Conservation (phyloP, 2,797 vertebrate genomes). For the Malacoctenus gilli region DNA sequence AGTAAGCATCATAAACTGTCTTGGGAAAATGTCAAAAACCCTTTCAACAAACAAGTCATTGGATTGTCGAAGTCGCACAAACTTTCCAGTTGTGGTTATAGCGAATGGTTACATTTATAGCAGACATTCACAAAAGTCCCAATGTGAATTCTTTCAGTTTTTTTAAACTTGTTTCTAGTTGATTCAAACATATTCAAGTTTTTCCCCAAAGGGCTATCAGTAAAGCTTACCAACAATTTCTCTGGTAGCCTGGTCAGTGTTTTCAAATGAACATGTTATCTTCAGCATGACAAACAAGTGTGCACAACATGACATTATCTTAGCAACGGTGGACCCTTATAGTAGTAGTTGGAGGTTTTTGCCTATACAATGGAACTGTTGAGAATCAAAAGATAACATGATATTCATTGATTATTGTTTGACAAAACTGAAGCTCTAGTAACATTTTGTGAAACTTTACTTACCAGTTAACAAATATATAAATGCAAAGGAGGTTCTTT, state of each 20-base stretch:
- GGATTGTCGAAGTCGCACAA: neutral
- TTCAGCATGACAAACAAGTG: neutral
- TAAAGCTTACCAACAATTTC: neutral
- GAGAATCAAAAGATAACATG: neutral
- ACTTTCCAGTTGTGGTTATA: slow-evolving; percentile 15
- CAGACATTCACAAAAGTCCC: neutral
- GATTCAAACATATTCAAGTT: neutral
- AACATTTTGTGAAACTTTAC: too few relatives aligned
- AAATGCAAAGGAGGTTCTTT: too few relatives aligned
- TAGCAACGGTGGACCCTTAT: neutral
- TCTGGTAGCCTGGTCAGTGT: neutral
- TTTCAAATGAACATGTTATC: neutral
- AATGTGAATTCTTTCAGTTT: neutral
- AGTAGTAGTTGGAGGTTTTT: too few relatives aligned
- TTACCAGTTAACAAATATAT: too few relatives aligned
- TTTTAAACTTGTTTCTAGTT: neutral
- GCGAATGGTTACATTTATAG: neutral
- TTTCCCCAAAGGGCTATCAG: neutral
- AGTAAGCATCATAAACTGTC: slow-evolving; percentile 1
- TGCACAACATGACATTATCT: neutral
- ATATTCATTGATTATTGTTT: too few relatives aligned
- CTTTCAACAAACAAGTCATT: slow-evolving; percentile 12
- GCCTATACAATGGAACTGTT: neutral
- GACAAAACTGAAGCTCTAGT: too few relatives aligned
- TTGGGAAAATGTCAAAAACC: slow-evolving; percentile 6